These are phyloP conservation scores for Leucozona laternaria DNA, from an alignment of 2,888 invertebrate species.

Conservation along the genomic window DNA sequence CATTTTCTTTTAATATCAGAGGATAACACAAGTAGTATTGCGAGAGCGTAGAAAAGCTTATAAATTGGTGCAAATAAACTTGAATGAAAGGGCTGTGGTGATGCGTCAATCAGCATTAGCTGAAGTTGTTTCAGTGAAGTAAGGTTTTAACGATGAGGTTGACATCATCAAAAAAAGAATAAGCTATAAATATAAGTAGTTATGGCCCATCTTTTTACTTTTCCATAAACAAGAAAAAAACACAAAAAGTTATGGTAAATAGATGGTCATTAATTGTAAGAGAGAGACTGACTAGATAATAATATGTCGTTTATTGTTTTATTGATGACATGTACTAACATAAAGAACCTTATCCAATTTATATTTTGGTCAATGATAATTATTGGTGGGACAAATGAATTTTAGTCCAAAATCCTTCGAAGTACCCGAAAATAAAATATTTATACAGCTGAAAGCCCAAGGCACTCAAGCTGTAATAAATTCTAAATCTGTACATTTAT, in stretches of 20 bases:
- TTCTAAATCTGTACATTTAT: no score
- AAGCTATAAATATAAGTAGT: conserved; percentile 3
- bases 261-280: not conserved
- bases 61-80: conserved; percentile 29
- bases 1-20: not conserved
- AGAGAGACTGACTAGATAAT: not conserved
- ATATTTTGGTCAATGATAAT: no score
- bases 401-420: no score
- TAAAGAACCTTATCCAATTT: not conserved
- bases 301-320: not conserved
- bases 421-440: no score
- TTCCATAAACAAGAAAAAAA: not conserved
- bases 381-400: no score
- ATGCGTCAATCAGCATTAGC: conserved; percentile 19
- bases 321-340: not conserved
- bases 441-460: no score
- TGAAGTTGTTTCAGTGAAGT: not conserved
- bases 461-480: no score
- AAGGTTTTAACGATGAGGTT: conserved; percentile 8
- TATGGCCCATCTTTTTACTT: not conserved
- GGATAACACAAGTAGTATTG: conserved; percentile 8
- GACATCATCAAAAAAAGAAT: conserved; percentile 20
- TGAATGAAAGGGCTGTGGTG: conserved; percentile 5
- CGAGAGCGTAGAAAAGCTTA: not conserved
- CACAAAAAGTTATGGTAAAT: not conserved